Conservation (phyloP, 2,888 invertebrate genomes). For the Clepsis dumicolana region DNA sequence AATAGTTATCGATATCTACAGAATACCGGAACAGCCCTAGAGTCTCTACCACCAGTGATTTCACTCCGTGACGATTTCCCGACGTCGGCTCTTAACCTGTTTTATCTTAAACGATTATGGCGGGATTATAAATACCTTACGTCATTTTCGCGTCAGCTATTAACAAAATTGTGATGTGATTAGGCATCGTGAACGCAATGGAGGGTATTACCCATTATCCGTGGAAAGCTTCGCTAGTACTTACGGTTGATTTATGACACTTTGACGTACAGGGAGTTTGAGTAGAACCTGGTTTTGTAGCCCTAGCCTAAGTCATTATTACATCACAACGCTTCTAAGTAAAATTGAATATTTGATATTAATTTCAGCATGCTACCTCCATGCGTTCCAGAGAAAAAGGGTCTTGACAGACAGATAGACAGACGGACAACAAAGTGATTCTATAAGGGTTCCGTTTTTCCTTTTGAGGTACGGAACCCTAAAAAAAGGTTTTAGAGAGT, state of each 20-base stretch:
- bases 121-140: conserved; percentile 27
- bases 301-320: not conserved
- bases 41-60: not conserved
- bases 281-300: not conserved
- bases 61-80: not conserved
- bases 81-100: not conserved
- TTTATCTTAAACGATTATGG: conserved; percentile 19
- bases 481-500: no score
- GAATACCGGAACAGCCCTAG: not conserved
- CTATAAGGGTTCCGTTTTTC: no score
- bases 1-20: no score
- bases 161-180: conserved; percentile 12
- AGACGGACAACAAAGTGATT: no score
- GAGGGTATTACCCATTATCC: conserved; percentile 2
- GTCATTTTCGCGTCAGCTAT: conserved; percentile 24
- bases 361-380: no score
- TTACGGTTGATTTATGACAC: conserved; percentile 20
- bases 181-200: conserved; percentile 5
- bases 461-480: no score
- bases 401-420: no score
- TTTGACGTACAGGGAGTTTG: conserved; percentile 1
- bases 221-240: not conserved
- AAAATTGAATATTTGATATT: no score
- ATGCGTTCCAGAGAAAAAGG: no score
- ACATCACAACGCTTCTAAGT: not conserved